Percentiles rank a stretch among this genome's conserved stretches.
Conservation (phyloP, 2,797 vertebrate genomes). For the Pangasius krempfi region DNA sequence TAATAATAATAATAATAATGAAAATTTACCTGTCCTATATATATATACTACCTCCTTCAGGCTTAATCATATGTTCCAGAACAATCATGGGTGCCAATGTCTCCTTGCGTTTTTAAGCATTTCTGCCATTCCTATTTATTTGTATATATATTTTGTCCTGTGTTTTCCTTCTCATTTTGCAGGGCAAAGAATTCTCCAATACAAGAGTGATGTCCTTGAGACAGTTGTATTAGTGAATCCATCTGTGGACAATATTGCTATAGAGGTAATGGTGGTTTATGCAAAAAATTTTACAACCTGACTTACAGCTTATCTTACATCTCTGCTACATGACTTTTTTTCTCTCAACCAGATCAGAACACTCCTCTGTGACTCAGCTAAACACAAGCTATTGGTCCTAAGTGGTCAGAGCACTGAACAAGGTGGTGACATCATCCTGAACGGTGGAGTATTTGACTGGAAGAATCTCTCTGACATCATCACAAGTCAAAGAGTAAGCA, state of each 20-base stretch:
- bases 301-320: background rate
- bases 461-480: conserved; percentile 85
- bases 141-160: background rate
- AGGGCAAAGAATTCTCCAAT: conserved; percentile 92
- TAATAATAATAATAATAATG: background rate
- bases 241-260: conserved; percentile 78
- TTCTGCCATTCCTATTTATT: background rate
- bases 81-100: background rate
- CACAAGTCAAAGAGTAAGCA: conserved; percentile 81
- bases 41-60: background rate
- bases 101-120: background rate
- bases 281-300: background rate
- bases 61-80: background rate
- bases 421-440: conserved; percentile 86
- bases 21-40: background rate
- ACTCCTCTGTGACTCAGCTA: conserved; percentile 83
- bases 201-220: conserved; percentile 87
- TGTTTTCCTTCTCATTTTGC: conserved; percentile 7
- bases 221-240: conserved; percentile 93
- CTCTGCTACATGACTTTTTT: background rate
- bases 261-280: conserved; percentile 78
- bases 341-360: conserved; percentile 76
- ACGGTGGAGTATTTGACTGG: conserved; percentile 87
- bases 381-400: conserved; percentile 87
- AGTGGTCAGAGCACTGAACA: conserved; percentile 90